Conservation (phyloP, 2,113 vertebrate species). For the Neogale vison region DNA sequence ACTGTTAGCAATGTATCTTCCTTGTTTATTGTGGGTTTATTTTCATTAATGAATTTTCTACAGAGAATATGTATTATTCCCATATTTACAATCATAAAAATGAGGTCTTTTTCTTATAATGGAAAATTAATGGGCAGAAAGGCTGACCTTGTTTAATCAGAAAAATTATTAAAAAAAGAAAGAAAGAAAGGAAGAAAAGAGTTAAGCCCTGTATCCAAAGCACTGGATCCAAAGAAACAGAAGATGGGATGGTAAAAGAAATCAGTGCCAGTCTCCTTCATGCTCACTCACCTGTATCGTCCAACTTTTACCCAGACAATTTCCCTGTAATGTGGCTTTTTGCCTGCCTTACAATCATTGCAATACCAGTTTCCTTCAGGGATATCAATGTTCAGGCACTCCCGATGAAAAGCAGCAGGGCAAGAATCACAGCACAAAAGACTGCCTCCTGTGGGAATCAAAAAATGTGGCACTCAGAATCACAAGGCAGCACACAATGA, state of each 20-base stretch:
- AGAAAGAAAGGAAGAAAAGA: not conserved
- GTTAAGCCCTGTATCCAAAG: not conserved
- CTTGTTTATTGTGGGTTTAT: not conserved
- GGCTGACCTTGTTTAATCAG: not conserved
- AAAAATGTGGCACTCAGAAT: slow-evolving; percentile 34
- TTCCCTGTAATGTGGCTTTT: slow-evolving; percentile 96
- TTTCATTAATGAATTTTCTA: slow-evolving; percentile 2
- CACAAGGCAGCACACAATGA: not conserved
- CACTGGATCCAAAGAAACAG: not conserved
- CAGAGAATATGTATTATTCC: not conserved
- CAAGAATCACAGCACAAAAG: slow-evolving; percentile 99
- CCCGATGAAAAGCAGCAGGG: slow-evolving; percentile 97
- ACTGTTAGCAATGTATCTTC: not conserved
- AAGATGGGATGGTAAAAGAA: not conserved
- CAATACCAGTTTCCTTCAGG: slow-evolving; percentile 99
- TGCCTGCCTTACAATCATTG: slow-evolving; percentile 98
- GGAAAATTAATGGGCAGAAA: not conserved
- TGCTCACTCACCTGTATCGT: slow-evolving; percentile 93
- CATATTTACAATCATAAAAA: not conserved
- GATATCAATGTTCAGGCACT: slow-evolving; percentile 99
- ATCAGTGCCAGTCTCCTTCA: not conserved
- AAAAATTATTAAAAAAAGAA: not conserved
- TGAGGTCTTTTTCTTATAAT: not conserved
- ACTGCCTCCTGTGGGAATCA: slow-evolving; percentile 91
- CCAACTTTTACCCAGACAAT: slow-evolving; percentile 99